Conservation (phyloP, 2,888 invertebrate genomes). For the Rotaria socialis region DNA sequence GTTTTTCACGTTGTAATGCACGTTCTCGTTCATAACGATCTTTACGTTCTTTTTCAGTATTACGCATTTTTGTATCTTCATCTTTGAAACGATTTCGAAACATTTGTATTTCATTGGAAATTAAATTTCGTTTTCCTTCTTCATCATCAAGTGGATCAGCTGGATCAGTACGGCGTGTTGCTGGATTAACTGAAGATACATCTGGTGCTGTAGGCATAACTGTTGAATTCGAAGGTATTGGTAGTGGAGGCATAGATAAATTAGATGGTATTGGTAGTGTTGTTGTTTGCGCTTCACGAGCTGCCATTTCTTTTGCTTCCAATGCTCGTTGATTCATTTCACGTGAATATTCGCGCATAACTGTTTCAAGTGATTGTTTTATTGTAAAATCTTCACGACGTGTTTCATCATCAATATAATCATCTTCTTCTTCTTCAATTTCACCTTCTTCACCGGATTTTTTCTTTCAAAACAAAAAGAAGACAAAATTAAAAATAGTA, state of each 20-base stretch:
- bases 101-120: not conserved
- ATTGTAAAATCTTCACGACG: conserved; percentile 69
- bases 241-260: not conserved
- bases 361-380: conserved; percentile 71
- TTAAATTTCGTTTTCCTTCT: not conserved
- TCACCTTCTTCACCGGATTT: conserved; percentile 49
- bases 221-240: not conserved
- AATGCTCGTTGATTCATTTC: conserved; percentile 51
- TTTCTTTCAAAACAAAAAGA: conserved; percentile 48
- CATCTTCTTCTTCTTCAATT: conserved; percentile 48
- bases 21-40: conserved; percentile 37
- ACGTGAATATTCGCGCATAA: conserved; percentile 73
- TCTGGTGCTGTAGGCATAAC: not conserved
- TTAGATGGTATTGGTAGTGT: too few species aligned
- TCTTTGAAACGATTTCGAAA: not conserved
- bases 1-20: conserved; percentile 36
- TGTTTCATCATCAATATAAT: conserved; percentile 49
- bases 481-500: not conserved
- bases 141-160: not conserved
- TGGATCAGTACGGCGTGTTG: not conserved
- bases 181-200: not conserved
- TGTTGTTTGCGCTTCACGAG: not conserved
- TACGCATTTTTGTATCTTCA: conserved; percentile 31
- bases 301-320: conserved; percentile 48
- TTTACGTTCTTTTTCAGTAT: conserved; percentile 33